These are phyloP conservation scores for Microchirus variegatus DNA, from an alignment of 2,797 vertebrate genomes.

Conservation along the genomic window DNA sequence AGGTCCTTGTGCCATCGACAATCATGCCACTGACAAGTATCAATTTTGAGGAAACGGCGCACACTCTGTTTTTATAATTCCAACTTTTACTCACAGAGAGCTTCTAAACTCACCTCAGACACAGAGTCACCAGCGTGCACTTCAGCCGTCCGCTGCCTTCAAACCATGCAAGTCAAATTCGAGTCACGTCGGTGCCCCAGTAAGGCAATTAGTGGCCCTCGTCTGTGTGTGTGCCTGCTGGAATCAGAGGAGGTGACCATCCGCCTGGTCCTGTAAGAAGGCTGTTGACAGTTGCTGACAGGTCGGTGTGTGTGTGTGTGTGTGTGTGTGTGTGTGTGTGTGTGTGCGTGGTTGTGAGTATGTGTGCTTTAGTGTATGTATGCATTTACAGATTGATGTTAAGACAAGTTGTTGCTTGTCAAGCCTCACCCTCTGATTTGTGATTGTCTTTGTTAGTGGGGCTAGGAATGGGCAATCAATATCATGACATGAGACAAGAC, in stretches of 20 bases:
- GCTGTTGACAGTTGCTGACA: slow-evolving; percentile 37
- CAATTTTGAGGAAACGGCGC: no score
- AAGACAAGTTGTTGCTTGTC: slow-evolving; percentile 37
- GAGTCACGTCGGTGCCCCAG: slow-evolving; percentile 61
- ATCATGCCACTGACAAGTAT: no score
- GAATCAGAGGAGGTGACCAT: slow-evolving; percentile 64
- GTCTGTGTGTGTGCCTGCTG: slow-evolving; percentile 42
- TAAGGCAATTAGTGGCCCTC: slow-evolving; percentile 69
- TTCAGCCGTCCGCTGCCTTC: slow-evolving; percentile 22
- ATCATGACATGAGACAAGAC: no score
- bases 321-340: neutral
- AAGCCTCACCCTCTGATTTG: slow-evolving; percentile 4
- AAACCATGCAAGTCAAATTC: slow-evolving; percentile 49
- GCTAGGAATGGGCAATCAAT: no score
- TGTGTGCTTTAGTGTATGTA: neutral
- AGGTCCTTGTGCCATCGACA: slow-evolving; percentile 5
- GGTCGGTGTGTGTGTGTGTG: neutral
- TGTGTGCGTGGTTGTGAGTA: neutral
- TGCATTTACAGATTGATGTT: neutral
- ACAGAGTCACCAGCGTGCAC: slow-evolving; percentile 13
- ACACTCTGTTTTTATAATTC: neutral
- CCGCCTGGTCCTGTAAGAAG: slow-evolving; percentile 52
- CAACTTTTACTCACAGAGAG: slow-evolving; percentile 29
- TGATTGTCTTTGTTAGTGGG: no score
- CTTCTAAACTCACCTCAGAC: slow-evolving; percentile 28